A percentile compares a stretch with the other conserved stretches of the same genome.
Evolutionary conservation across 2,888 invertebrate species (phyloP).

Genomic region (Eurois occulta): DNA sequence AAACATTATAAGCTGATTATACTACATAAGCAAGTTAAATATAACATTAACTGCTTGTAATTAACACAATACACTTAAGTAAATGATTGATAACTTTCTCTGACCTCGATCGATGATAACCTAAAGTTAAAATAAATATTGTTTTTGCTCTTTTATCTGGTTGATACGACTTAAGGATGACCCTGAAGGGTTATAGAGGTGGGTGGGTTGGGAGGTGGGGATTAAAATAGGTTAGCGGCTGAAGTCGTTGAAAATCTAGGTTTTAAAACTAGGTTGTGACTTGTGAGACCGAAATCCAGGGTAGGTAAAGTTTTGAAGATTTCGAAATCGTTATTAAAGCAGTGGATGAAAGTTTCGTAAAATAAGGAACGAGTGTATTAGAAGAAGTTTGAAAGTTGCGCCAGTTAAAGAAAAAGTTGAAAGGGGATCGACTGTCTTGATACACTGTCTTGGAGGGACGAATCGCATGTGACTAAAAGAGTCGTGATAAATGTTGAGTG

Average conservation of each 20-base stretch:
- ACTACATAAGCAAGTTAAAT: not conserved
- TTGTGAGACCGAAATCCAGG: not conserved
- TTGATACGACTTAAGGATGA: constrained; percentile 18
- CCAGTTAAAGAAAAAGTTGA: not conserved
- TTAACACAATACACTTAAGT: constrained; percentile 38
- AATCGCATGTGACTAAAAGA: too few relatives aligned
- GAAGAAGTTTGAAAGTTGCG: not conserved
- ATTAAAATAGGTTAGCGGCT: not conserved
- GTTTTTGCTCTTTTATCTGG: constrained; percentile 25
- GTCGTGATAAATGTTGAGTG: too few relatives aligned
- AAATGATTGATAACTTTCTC: constrained; percentile 42
- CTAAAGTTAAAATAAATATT: constrained; percentile 45
- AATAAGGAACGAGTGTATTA: not conserved
- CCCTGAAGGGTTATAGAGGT: constrained; percentile 29
- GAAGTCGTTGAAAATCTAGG: not conserved
- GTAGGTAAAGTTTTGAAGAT: not conserved
- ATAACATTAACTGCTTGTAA: constrained; percentile 21
- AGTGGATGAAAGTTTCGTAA: not conserved
- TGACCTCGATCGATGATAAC: constrained; percentile 29
- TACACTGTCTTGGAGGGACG: too few relatives aligned
- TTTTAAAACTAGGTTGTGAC: not conserved
- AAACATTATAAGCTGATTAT: not conserved
- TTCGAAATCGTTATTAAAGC: not conserved
- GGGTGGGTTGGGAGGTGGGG: constrained; percentile 3
- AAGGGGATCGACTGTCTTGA: not conserved